phyloP scores from a whole-genome alignment of 2,888 invertebrate species.

The Agonopterix alstromeriana region DNA sequence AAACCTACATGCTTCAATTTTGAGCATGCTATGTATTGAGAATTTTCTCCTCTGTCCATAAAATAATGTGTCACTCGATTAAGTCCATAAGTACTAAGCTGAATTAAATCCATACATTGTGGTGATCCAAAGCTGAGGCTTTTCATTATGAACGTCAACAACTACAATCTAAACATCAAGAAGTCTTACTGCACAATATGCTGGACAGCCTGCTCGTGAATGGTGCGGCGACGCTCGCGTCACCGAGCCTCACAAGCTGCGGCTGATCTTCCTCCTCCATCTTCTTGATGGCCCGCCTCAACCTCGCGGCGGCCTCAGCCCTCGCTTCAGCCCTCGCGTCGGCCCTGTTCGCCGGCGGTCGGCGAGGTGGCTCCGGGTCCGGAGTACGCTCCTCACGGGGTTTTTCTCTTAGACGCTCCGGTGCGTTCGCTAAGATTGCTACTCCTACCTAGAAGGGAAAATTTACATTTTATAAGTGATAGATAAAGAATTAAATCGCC shows the following conservation, averaged over 20 bases:
- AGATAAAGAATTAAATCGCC: background rate
- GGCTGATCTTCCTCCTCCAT: slow-evolving; percentile 91
- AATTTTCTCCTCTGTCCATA: too few relatives aligned
- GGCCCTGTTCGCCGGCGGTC: slow-evolving; percentile 13
- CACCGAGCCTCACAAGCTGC: slow-evolving; percentile 95
- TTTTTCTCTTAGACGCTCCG: slow-evolving; percentile 69
- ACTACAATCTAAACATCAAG: too few relatives aligned
- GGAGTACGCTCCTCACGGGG: slow-evolving; percentile 77
- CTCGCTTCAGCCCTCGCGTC: slow-evolving; percentile 43
- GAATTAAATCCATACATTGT: too few relatives aligned
- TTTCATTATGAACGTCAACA: too few relatives aligned
- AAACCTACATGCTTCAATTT: too few relatives aligned
- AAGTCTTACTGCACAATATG: slow-evolving; percentile 93
- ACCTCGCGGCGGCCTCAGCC: slow-evolving; percentile 57
- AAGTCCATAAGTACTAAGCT: too few relatives aligned
- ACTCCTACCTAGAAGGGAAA: slow-evolving; percentile 81
- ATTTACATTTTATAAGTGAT: background rate
- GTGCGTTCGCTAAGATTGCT: slow-evolving; percentile 90
- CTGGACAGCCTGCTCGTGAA: slow-evolving; percentile 98
- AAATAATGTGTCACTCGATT: too few relatives aligned
- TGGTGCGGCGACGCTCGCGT: slow-evolving; percentile 99
- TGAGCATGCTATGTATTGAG: too few relatives aligned
- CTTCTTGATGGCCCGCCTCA: slow-evolving; percentile 87
- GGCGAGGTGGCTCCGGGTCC: slow-evolving; percentile 77
- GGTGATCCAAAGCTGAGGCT: too few relatives aligned